Evolutionary conservation across 1,140 invertebrate genomes (phyloP).

Genomic region (Drosophila novamexicana): DNA sequence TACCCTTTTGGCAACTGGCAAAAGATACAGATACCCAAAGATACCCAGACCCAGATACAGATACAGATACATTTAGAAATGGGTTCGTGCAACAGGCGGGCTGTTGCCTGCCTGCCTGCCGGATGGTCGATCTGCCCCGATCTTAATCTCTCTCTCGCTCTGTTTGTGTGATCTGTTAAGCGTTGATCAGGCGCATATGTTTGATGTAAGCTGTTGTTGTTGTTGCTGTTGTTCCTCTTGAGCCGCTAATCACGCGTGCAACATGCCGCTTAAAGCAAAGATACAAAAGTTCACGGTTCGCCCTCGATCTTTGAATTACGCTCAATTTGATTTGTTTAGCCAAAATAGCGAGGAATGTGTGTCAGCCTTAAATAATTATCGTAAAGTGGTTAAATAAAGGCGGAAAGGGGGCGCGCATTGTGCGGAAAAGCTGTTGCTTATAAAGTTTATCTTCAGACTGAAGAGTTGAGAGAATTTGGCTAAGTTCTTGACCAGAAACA

Average conservation of each 20-base stretch:
- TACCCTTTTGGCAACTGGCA: conserved; percentile 44
- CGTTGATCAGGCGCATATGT: conserved; percentile 69
- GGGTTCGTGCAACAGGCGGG: conserved; percentile 30
- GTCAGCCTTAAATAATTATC: conserved; percentile 30
- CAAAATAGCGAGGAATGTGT: conserved; percentile 40
- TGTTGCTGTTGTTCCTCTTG: conserved; percentile 32
- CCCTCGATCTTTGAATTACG: conserved; percentile 32
- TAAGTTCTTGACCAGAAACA: too few species aligned
- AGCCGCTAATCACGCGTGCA: conserved; percentile 74
- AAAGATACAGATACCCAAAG: conserved; percentile 20
- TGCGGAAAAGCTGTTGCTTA: too few species aligned
- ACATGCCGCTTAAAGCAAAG: conserved; percentile 69
- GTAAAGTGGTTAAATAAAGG: not conserved
- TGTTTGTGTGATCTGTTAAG: conserved; percentile 51
- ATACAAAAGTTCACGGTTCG: conserved; percentile 49
- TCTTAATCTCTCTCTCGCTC: conserved; percentile 40
- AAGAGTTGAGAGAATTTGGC: too few species aligned
- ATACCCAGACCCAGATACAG: conserved; percentile 17
- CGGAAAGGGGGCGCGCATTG: not conserved
- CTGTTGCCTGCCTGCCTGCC: conserved; percentile 35
- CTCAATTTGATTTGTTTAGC: conserved; percentile 23
- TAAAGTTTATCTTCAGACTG: too few species aligned
- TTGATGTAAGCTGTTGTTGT: conserved; percentile 59
- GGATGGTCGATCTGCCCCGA: conserved; percentile 40
- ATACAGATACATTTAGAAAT: conserved; percentile 16